These are phyloP conservation scores for Trichopria drosophilae DNA, from an alignment of 2,888 invertebrate species.

Conservation along the genomic window DNA sequence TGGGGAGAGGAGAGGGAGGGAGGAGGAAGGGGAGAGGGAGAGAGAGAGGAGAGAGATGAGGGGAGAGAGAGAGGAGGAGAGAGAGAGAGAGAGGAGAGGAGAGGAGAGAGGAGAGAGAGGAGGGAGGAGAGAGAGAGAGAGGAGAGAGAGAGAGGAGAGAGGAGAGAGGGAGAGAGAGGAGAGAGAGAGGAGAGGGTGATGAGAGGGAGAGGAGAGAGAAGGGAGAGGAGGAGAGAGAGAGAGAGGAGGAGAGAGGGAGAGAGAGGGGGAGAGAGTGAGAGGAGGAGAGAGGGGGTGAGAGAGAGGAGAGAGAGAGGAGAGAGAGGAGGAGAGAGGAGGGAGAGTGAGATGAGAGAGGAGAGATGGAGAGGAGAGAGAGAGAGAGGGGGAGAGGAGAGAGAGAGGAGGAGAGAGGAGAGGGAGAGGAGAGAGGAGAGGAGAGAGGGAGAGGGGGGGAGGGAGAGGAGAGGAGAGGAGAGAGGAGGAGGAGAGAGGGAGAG, in stretches of 20 bases:
- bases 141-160: background rate
- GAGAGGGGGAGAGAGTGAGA: background rate
- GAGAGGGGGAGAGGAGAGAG: background rate
- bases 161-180: background rate
- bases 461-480: background rate
- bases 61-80: background rate
- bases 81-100: background rate
- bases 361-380: background rate
- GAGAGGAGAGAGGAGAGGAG: background rate
- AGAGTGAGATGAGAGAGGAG: background rate
- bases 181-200: background rate
- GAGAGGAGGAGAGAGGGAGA: background rate
- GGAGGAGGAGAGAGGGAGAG: background rate
- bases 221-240: background rate
- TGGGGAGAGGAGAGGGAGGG: too few species aligned
- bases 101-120: background rate
- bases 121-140: background rate
- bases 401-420: background rate
- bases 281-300: background rate
- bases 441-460: background rate
- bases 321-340: background rate
- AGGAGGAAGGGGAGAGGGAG: too few species aligned
- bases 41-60: background rate
- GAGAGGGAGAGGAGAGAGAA: background rate
- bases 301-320: background rate